Base-by-base conservation (phyloP, 2,113 vertebrate genomes). In the Alosa alosa region DNA sequence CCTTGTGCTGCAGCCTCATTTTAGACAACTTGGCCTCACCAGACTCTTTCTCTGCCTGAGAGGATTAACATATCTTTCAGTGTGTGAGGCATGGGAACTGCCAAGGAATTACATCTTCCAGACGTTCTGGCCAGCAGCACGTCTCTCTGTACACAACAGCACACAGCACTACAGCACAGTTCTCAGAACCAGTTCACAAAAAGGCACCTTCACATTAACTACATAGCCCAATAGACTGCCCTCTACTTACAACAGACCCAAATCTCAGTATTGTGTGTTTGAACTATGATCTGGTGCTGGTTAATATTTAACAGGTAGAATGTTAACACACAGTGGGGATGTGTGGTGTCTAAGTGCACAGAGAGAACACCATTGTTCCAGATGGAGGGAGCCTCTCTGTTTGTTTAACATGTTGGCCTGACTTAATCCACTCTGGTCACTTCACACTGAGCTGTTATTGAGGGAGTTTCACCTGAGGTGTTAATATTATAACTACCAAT, bases 1-100 rank as follows among this genome's bases (percentile, higher is more conserved):
- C 97, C 90, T 97, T 97, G 93, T 96, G 96, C 89, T 97, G 97
- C 10, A 97, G 96, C 84, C 96, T 96, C 86, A 97, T 89, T 93
- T 97, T 97, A 0, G 96, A 97, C 87, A 98, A 85, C 85, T 90
- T 97, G 87, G 95, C 91, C 86, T 97, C 97, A 55, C 93, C 94
- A 0, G 95, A 91, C 91, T 96, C 96, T 89, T 96, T 97, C 90
- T 97, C 96, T 86, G 91, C 93, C 97, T 97, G 89, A 44, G 31
- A 2, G 68, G 11, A 82, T 72, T 20, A 15, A 22, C 18, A 20
- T n/a, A 22, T 1, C 52, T 36, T 45, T 41, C 45, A 55, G 31
- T 39, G 31, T 41, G 72, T 4, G 41, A 2, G 9, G 50, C 11
- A 72, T 78, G 72, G 31, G 31, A 36, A 39, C 72, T 36, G 39